Evolutionary conservation across 2,888 invertebrate genomes (phyloP).

Genomic region (Papilio elwesi): DNA sequence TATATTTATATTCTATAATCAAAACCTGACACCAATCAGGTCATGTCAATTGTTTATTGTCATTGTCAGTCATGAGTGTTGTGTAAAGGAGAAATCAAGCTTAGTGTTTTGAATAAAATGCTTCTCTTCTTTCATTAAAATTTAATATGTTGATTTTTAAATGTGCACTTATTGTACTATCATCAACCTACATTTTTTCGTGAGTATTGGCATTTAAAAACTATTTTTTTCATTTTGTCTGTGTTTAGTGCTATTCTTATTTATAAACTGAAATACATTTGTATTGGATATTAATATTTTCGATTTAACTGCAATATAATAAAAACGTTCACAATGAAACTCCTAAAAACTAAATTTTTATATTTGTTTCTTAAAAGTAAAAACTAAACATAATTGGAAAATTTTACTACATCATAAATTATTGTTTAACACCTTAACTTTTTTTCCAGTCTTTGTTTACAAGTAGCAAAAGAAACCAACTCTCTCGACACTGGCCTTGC

Average conservation of each 20-base stretch:
- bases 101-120: conserved; percentile 24
- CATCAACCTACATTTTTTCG: conserved; percentile 72
- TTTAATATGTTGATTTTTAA: conserved; percentile 77
- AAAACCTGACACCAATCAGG: neutral
- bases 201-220: conserved; percentile 58
- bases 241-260: conserved; percentile 4
- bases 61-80: conserved; percentile 28
- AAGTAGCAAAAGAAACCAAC: conserved; percentile 71
- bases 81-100: conserved; percentile 19
- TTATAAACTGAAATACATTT: conserved; percentile 8
- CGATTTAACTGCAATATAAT: no score
- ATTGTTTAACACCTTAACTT: conserved; percentile 26
- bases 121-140: conserved; percentile 27
- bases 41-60: no score
- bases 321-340: no score
- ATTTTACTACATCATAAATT: neutral
- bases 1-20: neutral
- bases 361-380: no score
- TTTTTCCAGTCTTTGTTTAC: conserved; percentile 73
- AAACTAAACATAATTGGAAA: neutral
- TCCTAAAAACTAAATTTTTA: no score
- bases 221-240: conserved; percentile 3
- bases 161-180: conserved; percentile 69
- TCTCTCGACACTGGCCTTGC: conserved; percentile 76
- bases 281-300: neutral